Evolutionary conservation across 2,113 vertebrate genomes (phyloP).

Genomic region (Lepisosteus osseus): DNA sequence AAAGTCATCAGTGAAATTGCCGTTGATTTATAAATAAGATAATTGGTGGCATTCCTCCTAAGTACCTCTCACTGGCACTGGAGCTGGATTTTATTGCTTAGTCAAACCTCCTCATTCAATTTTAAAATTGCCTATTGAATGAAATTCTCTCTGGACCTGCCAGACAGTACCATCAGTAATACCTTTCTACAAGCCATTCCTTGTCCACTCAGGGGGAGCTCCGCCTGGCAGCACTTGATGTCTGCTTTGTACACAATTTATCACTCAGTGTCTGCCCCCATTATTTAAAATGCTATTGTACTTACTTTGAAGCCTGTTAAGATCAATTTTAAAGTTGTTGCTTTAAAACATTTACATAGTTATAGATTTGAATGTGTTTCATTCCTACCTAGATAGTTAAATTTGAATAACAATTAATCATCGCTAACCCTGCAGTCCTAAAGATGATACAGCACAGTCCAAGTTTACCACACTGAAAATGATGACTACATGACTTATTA

Average conservation of each 20-base stretch:
- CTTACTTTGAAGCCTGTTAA: neutral
- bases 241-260: constrained; percentile 1
- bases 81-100: constrained; percentile 88
- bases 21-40: constrained; percentile 97
- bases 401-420: no score
- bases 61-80: constrained; percentile 77
- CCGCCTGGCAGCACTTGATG: neutral
- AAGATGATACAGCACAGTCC: no score
- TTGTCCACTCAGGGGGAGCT: constrained; percentile 55
- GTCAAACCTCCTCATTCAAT: constrained; percentile 94
- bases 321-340: neutral
- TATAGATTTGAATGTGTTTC: no score
- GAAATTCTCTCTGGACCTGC: constrained; percentile 75
- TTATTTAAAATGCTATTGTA: constrained; percentile 2
- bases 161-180: constrained; percentile 79
- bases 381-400: no score
- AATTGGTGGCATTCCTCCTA: constrained; percentile 81
- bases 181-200: constrained; percentile 73
- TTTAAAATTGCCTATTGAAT: constrained; percentile 98
- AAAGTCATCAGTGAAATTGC: constrained; percentile 89
- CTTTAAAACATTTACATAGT: neutral
- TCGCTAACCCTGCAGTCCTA: no score
- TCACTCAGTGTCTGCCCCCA: neutral
- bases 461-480: no score
- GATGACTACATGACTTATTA: no score